phyloP scores from a whole-genome alignment of 2,113 vertebrate species.

The Regulus satrapa region DNA sequence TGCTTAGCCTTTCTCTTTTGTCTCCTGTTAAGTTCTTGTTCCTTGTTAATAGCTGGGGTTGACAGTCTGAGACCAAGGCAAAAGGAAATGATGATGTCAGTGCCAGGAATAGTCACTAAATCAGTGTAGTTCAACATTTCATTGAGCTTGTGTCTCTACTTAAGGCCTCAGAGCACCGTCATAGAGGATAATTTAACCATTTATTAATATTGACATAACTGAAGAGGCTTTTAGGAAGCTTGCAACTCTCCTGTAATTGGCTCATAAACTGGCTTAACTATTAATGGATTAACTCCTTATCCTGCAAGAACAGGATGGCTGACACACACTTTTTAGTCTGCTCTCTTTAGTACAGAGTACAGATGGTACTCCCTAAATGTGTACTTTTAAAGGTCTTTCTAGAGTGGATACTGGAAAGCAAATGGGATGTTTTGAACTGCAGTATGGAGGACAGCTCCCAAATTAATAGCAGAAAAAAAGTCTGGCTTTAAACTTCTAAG shows the following conservation, averaged over 20 bases:
- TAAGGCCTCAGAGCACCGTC: background rate
- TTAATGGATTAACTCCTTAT: constrained; percentile 26
- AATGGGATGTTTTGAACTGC: background rate
- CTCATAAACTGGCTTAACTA: background rate
- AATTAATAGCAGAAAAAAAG: background rate
- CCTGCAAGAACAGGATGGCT: background rate
- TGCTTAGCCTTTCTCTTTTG: background rate
- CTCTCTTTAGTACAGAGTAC: background rate
- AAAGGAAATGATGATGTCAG: background rate
- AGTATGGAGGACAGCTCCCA: background rate
- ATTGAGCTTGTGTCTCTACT: background rate
- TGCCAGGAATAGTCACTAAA: background rate
- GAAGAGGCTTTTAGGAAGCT: background rate
- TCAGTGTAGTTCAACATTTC: background rate
- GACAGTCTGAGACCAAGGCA: background rate
- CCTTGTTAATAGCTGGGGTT: background rate
- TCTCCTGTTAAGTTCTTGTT: background rate
- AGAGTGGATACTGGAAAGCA: background rate
- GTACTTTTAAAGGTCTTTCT: background rate
- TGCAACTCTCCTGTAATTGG: background rate
- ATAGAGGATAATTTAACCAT: background rate
- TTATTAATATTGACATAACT: background rate
- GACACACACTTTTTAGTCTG: background rate
- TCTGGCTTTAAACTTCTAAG: background rate
- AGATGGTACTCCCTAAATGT: background rate